These are phyloP conservation scores for Zaprionus lachaisei DNA, from an alignment of 1,140 invertebrate species.

Conservation along the genomic window DNA sequence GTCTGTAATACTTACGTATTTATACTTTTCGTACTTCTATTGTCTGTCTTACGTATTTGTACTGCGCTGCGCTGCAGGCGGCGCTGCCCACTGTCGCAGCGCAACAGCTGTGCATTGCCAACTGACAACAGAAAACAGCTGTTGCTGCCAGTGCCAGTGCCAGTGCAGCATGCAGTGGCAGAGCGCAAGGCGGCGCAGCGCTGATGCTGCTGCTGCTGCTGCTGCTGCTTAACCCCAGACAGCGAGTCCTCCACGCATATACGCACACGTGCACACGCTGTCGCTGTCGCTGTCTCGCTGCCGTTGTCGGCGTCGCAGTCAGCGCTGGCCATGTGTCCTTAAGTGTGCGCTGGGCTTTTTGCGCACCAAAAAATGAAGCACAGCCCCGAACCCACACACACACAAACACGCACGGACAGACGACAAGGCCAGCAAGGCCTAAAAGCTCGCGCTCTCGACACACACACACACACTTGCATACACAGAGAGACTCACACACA, in stretches of 20 bases:
- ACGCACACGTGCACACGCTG: constrained; percentile 20
- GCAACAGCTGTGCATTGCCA: constrained; percentile 64
- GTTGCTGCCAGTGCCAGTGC: constrained; percentile 13
- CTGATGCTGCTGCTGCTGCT: constrained; percentile 7
- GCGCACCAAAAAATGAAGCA: constrained; percentile 64
- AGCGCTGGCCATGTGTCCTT: constrained; percentile 63
- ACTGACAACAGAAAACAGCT: constrained; percentile 53
- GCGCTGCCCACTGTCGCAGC: not conserved
- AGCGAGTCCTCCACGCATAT: constrained; percentile 33
- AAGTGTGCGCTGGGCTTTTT: constrained; percentile 61
- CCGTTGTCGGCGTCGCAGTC: not conserved
- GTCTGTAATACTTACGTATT: constrained; percentile 2
- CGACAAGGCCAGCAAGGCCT: constrained; percentile 46
- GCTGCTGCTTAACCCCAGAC: constrained; percentile 27
- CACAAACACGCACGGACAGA: constrained; percentile 16
- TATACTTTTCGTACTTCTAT: not conserved
- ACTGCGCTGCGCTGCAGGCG: not conserved
- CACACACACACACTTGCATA: constrained; percentile 11
- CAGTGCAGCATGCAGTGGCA: constrained; percentile 31
- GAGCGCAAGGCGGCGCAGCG: constrained; percentile 22
- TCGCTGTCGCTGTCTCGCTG: constrained; percentile 3
- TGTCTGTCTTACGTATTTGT: constrained; percentile 4
- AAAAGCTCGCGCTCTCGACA: constrained; percentile 37
- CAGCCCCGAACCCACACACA: constrained; percentile 25
- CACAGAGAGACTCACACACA: not conserved